These are phyloP conservation scores for Meiosimyza decipiens DNA, from an alignment of 2,888 invertebrate species.

Conservation along the genomic window DNA sequence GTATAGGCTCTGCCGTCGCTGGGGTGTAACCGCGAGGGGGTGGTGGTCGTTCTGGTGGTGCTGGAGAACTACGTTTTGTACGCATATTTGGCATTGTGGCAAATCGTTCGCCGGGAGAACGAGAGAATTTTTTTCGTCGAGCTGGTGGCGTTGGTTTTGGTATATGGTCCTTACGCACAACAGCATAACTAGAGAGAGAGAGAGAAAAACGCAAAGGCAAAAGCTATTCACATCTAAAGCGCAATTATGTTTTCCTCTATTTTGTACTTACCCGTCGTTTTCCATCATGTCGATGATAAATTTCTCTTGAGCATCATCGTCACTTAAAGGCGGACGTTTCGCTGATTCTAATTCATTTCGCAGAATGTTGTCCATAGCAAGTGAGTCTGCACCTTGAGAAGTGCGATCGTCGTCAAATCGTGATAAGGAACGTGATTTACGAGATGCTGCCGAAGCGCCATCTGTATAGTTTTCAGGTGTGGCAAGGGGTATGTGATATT, in stretches of 20 bases:
- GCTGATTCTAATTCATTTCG: constrained; percentile 21
- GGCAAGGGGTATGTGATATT: constrained; percentile 73
- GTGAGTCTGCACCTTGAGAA: constrained; percentile 77
- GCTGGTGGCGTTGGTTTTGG: constrained; percentile 74
- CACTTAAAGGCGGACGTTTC: constrained; percentile 21
- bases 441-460: constrained; percentile 71
- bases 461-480: constrained; percentile 68
- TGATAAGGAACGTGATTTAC: constrained; percentile 71
- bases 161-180: constrained; percentile 77
- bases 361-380: constrained; percentile 68
- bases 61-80: constrained; percentile 61
- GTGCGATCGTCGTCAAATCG: constrained; percentile 77
- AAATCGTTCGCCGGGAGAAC: constrained; percentile 73
- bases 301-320: constrained; percentile 52
- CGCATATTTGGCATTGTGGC: constrained; percentile 74
- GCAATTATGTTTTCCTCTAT: neutral
- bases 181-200: constrained; percentile 73
- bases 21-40: constrained; percentile 74
- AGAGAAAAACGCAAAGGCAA: constrained; percentile 35
- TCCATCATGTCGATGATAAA: constrained; percentile 65
- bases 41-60: constrained; percentile 70
- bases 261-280: constrained; percentile 62
- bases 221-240: constrained; percentile 52
- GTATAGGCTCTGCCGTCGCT: constrained; percentile 63
- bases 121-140: constrained; percentile 70